phyloP scores from a whole-genome alignment of 2,113 vertebrate species.

The Pyxicephalus adspersus region DNA sequence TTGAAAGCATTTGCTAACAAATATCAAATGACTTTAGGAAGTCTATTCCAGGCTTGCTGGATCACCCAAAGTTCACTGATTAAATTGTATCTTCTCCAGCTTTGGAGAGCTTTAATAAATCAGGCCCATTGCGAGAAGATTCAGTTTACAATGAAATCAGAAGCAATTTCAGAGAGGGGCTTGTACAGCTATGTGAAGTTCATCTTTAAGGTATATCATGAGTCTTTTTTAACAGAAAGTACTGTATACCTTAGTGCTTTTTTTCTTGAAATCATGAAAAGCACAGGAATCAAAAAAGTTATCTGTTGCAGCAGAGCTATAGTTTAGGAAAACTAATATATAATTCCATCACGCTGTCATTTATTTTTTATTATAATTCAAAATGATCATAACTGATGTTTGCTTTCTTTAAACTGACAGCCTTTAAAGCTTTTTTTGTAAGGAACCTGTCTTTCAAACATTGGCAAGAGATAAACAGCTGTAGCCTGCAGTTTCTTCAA shows the following conservation, averaged over 20 bases:
- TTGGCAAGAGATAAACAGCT: conserved; percentile 25
- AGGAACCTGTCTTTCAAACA: conserved; percentile 6
- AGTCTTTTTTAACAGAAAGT: not conserved
- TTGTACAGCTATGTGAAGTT: too few relatives aligned
- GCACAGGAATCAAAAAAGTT: not conserved
- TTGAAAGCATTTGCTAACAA: too few relatives aligned
- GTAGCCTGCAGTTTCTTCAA: not conserved
- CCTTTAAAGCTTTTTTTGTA: not conserved
- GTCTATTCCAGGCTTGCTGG: too few relatives aligned
- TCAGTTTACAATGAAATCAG: too few relatives aligned
- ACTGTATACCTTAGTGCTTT: not conserved
- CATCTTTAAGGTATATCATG: too few relatives aligned
- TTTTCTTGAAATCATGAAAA: conserved; percentile 3
- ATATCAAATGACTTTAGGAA: too few relatives aligned
- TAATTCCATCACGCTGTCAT: conserved; percentile 4
- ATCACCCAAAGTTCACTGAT: too few relatives aligned
- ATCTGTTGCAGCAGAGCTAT: not conserved
- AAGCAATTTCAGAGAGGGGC: too few relatives aligned
- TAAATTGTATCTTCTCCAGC: too few relatives aligned
- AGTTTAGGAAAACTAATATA: conserved; percentile 2
- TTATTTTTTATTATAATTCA: conserved; percentile 6
- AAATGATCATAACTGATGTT: conserved; percentile 8
- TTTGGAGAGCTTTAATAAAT: too few relatives aligned
- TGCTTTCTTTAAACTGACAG: conserved; percentile 24
- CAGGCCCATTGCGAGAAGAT: too few relatives aligned